These are phyloP conservation scores for Drosophila tani DNA, from an alignment of 1,140 invertebrate genomes.

Conservation along the genomic window DNA sequence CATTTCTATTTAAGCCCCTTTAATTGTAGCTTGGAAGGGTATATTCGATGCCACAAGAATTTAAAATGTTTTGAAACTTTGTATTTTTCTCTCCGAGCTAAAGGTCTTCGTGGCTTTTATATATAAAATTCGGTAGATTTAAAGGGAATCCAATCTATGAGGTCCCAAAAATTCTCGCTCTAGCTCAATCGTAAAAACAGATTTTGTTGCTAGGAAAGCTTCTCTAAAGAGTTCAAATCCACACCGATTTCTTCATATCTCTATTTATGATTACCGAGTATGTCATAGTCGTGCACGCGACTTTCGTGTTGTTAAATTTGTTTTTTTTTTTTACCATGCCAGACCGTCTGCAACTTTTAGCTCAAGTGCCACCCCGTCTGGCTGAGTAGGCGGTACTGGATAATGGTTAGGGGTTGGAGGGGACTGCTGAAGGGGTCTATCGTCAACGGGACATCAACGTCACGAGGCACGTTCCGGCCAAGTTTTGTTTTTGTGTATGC, in stretches of 20 bases:
- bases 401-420: slow-evolving; percentile 15
- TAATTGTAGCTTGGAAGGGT: background rate
- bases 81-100: no score
- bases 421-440: slow-evolving; percentile 23
- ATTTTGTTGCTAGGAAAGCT: no score
- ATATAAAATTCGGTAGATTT: no score
- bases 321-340: slow-evolving; percentile 30
- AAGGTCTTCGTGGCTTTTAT: no score
- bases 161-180: no score
- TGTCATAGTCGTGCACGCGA: slow-evolving; percentile 1
- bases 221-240: background rate
- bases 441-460: slow-evolving; percentile 49
- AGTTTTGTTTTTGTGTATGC: slow-evolving; percentile 26
- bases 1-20: slow-evolving; percentile 20
- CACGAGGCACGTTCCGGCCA: slow-evolving; percentile 36
- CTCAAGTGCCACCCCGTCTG: slow-evolving; percentile 69
- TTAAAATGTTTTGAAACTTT: no score
- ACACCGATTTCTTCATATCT: background rate
- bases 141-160: no score
- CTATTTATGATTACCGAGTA: background rate
- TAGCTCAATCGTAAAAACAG: no score
- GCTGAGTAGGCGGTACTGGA: slow-evolving; percentile 20
- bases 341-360: slow-evolving; percentile 66
- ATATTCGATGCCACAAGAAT: background rate
- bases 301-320: slow-evolving; percentile 17